A percentile compares a stretch with the other conserved stretches of the same genome.
phyloP scores from a whole-genome alignment of 2,113 vertebrate genomes.

The Sturnira hondurensis region DNA sequence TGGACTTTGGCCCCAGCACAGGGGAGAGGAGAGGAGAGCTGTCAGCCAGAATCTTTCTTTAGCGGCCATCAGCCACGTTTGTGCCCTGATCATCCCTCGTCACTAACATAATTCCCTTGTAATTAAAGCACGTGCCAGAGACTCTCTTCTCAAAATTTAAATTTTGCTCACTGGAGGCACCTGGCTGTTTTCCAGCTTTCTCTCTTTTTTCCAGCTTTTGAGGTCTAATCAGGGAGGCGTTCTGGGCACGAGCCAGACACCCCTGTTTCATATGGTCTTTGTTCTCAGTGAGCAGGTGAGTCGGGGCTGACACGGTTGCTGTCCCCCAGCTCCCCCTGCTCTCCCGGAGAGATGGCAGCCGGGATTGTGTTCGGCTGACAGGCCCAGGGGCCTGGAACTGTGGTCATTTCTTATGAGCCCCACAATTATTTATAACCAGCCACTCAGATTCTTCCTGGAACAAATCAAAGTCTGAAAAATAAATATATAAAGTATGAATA shows the following conservation, averaged over 20 bases:
- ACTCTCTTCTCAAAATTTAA: not conserved
- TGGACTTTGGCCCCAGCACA: not conserved
- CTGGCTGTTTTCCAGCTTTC: not conserved
- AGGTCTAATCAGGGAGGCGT: not conserved
- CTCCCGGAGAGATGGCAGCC: not conserved
- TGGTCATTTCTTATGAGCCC: not conserved
- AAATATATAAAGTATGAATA: not conserved
- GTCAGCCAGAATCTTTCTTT: not conserved
- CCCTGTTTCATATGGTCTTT: not conserved
- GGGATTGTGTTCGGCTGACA: not conserved
- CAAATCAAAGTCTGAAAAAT: not conserved
- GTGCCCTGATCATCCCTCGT: not conserved
- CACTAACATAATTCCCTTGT: not conserved
- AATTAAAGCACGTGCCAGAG: not conserved
- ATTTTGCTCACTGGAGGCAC: not conserved
- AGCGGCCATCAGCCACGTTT: not conserved
- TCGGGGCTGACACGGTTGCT: not conserved
- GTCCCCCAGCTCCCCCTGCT: not conserved
- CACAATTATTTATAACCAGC: not conserved
- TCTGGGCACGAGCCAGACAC: not conserved
- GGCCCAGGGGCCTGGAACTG: not conserved
- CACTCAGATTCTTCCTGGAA: not conserved
- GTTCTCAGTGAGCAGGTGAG: not conserved
- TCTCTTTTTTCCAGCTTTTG: not conserved
- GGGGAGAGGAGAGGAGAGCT: not conserved